A percentile compares a stretch with the other conserved stretches of the same genome.
These are phyloP conservation scores for Anticlea derivata DNA, from an alignment of 2,888 invertebrate genomes.

Conservation along the genomic window DNA sequence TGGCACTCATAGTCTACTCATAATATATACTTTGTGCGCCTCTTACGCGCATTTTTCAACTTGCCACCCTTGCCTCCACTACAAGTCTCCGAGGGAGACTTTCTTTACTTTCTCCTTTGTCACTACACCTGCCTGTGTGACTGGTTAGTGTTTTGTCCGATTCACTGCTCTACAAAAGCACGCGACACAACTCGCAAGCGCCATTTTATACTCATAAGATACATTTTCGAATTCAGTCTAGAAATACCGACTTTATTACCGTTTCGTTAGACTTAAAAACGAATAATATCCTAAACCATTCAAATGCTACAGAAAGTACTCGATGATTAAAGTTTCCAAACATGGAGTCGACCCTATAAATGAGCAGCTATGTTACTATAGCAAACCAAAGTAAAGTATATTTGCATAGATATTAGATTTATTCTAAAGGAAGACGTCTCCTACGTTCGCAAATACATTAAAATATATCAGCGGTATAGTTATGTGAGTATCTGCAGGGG, in stretches of 20 bases:
- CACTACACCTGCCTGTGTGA: constrained; percentile 33
- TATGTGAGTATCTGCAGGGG: constrained; percentile 56
- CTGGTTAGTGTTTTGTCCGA: constrained; percentile 33
- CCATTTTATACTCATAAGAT: background rate
- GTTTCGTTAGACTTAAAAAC: no score
- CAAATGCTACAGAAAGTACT: background rate
- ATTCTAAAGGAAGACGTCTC: constrained; percentile 24
- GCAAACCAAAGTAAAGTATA: background rate
- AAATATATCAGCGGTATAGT: constrained; percentile 48
- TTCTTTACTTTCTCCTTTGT: constrained; percentile 43
- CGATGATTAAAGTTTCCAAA: background rate
- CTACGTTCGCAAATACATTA: constrained; percentile 44
- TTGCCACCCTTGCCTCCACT: constrained; percentile 46
- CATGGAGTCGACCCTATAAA: background rate
- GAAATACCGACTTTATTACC: no score
- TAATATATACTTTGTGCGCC: no score
- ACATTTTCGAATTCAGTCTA: background rate
- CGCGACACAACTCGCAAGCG: constrained; percentile 1
- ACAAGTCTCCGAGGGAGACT: constrained; percentile 42
- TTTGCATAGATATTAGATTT: constrained; percentile 17
- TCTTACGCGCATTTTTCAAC: constrained; percentile 52
- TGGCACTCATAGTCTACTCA: no score
- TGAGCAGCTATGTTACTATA: background rate
- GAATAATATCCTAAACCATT: no score
- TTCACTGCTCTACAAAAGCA: constrained; percentile 20